Evolutionary conservation across 2,797 vertebrate genomes (phyloP).

Genomic region (Diglossa cyanea): DNA sequence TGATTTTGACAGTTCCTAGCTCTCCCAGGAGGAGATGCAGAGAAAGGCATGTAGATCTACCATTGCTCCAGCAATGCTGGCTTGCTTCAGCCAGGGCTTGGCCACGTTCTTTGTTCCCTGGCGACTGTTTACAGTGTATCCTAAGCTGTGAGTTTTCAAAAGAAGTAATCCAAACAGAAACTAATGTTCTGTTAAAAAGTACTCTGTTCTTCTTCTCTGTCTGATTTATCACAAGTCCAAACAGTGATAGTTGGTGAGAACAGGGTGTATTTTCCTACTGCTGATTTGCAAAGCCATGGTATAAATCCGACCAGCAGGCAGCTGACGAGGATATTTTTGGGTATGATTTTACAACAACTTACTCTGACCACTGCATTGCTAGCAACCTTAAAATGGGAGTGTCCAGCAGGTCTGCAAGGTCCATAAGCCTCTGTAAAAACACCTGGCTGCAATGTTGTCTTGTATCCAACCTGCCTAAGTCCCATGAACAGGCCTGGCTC

Average conservation of each 20-base stretch:
- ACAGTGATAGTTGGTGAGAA: neutral
- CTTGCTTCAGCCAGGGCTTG: neutral
- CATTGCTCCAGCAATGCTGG: neutral
- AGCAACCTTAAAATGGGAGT: neutral
- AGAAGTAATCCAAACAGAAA: neutral
- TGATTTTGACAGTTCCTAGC: neutral
- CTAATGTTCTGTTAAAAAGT: neutral
- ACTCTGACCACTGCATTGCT: neutral
- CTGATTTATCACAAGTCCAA: neutral
- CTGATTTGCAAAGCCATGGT: neutral
- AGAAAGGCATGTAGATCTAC: neutral
- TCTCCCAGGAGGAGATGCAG: neutral
- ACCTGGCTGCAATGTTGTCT: neutral
- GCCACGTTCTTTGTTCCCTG: neutral
- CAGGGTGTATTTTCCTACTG: neutral
- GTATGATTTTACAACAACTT: neutral
- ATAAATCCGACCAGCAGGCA: neutral
- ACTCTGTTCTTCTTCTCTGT: neutral
- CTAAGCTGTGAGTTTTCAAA: neutral
- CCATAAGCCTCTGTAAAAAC: neutral
- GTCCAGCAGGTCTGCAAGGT: neutral
- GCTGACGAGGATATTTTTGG: neutral
- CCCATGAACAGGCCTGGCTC: neutral
- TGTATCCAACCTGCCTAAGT: neutral
- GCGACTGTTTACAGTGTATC: neutral